These are phyloP conservation scores for Pseudomyrmex gracilis DNA, from an alignment of 1,140 invertebrate species.

Conservation along the genomic window DNA sequence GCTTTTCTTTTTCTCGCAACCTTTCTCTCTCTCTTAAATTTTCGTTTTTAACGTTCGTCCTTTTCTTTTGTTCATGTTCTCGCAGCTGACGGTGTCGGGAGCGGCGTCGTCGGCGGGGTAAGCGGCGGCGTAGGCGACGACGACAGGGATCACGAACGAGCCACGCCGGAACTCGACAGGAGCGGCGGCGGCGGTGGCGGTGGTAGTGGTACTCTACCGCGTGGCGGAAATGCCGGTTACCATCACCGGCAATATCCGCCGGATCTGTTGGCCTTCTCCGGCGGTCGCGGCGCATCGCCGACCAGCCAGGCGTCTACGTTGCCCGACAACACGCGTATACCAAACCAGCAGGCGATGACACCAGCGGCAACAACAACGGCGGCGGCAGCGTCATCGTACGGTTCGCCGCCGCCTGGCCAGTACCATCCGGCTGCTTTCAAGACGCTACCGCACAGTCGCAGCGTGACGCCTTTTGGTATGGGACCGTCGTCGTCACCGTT, in stretches of 20 bases:
- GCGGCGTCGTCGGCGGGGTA: slow-evolving; percentile 72
- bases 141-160: slow-evolving; percentile 75
- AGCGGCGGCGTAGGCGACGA: slow-evolving; percentile 74
- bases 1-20: too few relatives aligned
- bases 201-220: slow-evolving; percentile 81
- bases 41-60: slow-evolving; percentile 74
- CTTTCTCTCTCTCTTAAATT: slow-evolving; percentile 46
- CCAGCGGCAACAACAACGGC: slow-evolving; percentile 84
- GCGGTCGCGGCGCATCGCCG: slow-evolving; percentile 85
- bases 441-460: slow-evolving; percentile 90
- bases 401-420: slow-evolving; percentile 68
- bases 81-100: slow-evolving; percentile 81
- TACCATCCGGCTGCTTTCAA: slow-evolving; percentile 86
- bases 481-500: slow-evolving; percentile 84
- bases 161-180: slow-evolving; percentile 80
- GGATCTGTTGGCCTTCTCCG: slow-evolving; percentile 92
- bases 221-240: slow-evolving; percentile 79
- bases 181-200: slow-evolving; percentile 74
- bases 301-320: slow-evolving; percentile 91
- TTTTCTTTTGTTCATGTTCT: slow-evolving; percentile 73
- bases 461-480: slow-evolving; percentile 89
- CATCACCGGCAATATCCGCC: slow-evolving; percentile 90
- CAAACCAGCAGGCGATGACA: slow-evolving; percentile 86
- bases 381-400: slow-evolving; percentile 81
- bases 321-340: slow-evolving; percentile 87